Conservation (phyloP, 2,113 vertebrate genomes). For the Halichoeres trimaculatus region DNA sequence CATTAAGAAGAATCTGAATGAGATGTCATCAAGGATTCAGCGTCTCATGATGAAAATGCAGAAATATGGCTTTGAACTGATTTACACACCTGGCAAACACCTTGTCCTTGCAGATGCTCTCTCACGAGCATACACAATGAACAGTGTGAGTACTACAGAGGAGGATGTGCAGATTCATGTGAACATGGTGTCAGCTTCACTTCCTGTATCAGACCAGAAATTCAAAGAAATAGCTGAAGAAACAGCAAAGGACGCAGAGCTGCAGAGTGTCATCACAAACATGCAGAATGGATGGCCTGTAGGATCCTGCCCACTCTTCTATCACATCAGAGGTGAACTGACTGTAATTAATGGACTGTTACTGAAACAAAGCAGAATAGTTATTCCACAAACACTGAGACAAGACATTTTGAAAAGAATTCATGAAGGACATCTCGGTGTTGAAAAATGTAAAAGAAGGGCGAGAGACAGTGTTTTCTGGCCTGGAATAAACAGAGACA, state of each 20-base stretch:
- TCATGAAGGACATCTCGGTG: too few species aligned
- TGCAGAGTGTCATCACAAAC: not conserved
- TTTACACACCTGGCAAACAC: slow-evolving; percentile 11
- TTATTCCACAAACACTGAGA: too few species aligned
- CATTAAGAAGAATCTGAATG: slow-evolving; percentile 11
- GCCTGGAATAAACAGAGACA: too few species aligned
- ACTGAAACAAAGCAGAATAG: too few species aligned
- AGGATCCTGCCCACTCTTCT: too few species aligned
- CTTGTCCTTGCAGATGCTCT: slow-evolving; percentile 12
- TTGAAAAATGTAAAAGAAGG: too few species aligned
- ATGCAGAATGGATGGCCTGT: too few species aligned
- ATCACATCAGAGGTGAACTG: too few species aligned
- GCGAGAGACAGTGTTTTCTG: too few species aligned
- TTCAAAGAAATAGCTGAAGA: not conserved
- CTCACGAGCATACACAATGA: not conserved
- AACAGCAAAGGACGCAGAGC: not conserved
- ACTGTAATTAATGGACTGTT: too few species aligned
- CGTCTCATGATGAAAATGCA: slow-evolving; percentile 18
- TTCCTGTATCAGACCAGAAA: slow-evolving; percentile 6
- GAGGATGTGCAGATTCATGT: not conserved
- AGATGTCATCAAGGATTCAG: slow-evolving; percentile 7
- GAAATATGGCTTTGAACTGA: slow-evolving; percentile 1
- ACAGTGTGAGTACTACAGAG: slow-evolving; percentile 1
- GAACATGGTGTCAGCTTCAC: slow-evolving; percentile 2
- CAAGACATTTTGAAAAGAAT: too few species aligned